Evolutionary conservation across 2,113 vertebrate species (phyloP), one percentile per base, ranked within the genome.

Genomic region (Baryphthengus martii): DNA sequence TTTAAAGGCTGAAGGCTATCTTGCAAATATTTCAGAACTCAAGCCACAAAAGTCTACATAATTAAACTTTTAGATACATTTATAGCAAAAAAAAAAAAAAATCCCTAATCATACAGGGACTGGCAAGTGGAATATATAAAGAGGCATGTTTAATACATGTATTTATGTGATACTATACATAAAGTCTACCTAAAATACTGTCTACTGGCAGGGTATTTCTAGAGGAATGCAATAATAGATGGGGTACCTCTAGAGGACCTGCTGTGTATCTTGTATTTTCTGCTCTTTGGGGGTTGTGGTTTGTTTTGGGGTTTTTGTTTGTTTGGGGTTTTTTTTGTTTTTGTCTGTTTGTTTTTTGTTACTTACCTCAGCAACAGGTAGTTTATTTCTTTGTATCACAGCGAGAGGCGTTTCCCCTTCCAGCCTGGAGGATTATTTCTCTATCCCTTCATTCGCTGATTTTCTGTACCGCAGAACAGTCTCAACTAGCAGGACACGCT

Each of bases 401-500:
- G 25, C 28, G 23, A 42, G 6, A 7, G 10, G 11, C 1, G 23
- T 31, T 74, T 45, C 33, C 31, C 44, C 47, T 71, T 23, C 13
- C 13, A 62, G 8, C 24, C 39, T 19, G 12, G 19, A 70, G n/a
- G 50, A 17, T 6, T 12, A 9, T 13, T 61, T 52, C 49, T 73
- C 2, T n/a, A 21, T 53, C 47, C 20, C 8, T 47, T 37, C 23
- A 40, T 67, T 26, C 55, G 28, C 28, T n/a, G 35, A 56, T 55
- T 68, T 68, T 55, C 53, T 55, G 26, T 28, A 55, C 39, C 12
- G 15, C 3, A 28, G 3, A 75, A 18, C 29, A 33, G 24, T 29
- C 53, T 44, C 68, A 19, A 1, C 3, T 14, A 17, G 17, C 0
- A 39, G 53, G 59, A 14, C 44, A 11, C 19, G 2, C 17, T 31